Percentiles rank a stretch among this genome's conserved stretches.
These are phyloP conservation scores for Cheumatopsyche charites DNA, from an alignment of 1,140 invertebrate species.

Conservation along the genomic window DNA sequence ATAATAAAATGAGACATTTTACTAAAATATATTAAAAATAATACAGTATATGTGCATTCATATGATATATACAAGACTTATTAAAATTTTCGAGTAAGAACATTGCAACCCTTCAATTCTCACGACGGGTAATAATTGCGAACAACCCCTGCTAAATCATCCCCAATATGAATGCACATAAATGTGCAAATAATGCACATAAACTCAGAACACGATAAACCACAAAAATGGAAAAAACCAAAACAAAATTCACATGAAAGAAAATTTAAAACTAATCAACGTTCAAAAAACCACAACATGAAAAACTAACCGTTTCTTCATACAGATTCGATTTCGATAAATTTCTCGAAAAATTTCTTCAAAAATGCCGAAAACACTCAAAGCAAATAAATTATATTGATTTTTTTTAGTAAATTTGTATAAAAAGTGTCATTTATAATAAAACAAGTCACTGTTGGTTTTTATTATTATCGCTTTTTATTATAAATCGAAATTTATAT, in stretches of 20 bases:
- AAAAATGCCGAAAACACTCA: neutral
- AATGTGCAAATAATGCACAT: neutral
- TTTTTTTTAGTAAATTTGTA: neutral
- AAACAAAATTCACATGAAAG: too few species aligned
- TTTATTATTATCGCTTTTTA: neutral
- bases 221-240: too few species aligned
- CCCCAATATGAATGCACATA: neutral
- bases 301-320: too few species aligned
- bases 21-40: too few species aligned
- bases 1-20: slow-evolving; percentile 16
- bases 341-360: neutral
- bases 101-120: neutral
- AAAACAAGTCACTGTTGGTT: neutral
- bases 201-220: neutral
- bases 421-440: neutral
- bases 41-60: neutral
- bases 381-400: neutral
- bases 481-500: too few species aligned
- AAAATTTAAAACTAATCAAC: too few species aligned
- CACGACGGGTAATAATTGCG: neutral
- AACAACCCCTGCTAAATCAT: too few species aligned
- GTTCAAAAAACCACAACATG: too few species aligned
- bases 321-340: neutral
- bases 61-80: neutral
- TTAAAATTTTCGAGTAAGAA: neutral